These are phyloP conservation scores for Parus major DNA, from an alignment of 2,113 vertebrate genomes.

Conservation along the genomic window DNA sequence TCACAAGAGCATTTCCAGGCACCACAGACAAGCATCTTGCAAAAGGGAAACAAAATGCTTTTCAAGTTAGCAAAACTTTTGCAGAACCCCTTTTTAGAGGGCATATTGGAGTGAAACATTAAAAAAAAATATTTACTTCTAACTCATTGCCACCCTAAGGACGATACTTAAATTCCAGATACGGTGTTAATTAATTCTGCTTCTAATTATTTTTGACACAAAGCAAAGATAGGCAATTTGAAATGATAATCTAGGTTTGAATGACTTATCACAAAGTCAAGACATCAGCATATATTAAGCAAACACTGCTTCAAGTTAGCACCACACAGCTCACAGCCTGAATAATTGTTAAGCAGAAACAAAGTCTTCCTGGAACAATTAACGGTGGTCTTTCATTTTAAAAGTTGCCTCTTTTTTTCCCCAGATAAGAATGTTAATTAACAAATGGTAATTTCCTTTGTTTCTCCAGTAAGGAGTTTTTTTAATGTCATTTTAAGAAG, in stretches of 20 bases:
- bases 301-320: not conserved
- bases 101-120: not conserved
- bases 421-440: not conserved
- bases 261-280: not conserved
- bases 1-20: not conserved
- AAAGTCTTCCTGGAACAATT: not conserved
- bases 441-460: not conserved
- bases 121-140: not conserved
- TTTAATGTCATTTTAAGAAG: not conserved
- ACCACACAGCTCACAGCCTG: not conserved
- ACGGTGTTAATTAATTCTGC: not conserved
- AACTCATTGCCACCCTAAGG: not conserved
- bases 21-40: not conserved
- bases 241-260: not conserved
- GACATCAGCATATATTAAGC: not conserved
- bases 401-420: not conserved
- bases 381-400: not conserved
- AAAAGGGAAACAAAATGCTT: not conserved
- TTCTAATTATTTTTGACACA: not conserved
- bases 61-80: not conserved
- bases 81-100: not conserved
- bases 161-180: not conserved
- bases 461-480: not conserved
- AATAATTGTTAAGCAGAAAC: not conserved
- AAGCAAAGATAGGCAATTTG: not conserved